These are phyloP conservation scores for Dermochelys coriacea DNA, from an alignment of 2,797 vertebrate species.

Conservation along the genomic window DNA sequence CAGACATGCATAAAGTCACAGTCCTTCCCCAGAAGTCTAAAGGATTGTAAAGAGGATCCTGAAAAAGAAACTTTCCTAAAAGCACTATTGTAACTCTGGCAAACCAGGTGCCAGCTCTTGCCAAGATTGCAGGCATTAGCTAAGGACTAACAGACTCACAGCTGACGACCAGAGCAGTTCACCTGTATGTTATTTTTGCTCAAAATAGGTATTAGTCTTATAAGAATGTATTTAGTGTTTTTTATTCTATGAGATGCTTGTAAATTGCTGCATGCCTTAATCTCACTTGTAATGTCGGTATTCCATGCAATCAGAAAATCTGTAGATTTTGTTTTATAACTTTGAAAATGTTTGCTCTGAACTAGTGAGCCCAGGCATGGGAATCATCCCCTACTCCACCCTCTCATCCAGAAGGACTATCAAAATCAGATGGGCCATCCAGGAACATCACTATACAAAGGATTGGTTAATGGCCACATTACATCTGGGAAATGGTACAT, in stretches of 20 bases:
- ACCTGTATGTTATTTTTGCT: neutral
- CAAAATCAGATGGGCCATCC: neutral
- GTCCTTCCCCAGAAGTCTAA: slow-evolving; percentile 36
- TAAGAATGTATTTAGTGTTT: neutral
- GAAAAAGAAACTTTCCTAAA: neutral
- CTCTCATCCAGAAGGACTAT: neutral
- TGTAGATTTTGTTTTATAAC: neutral
- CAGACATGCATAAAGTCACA: slow-evolving; percentile 1
- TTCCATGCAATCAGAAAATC: neutral
- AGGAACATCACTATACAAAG: neutral
- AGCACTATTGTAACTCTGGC: neutral
- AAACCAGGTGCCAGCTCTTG: neutral
- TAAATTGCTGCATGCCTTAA: neutral
- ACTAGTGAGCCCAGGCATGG: neutral
- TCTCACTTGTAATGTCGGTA: neutral
- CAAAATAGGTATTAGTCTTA: neutral
- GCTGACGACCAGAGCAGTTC: neutral
- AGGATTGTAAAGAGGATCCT: neutral
- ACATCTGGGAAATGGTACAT: no score
- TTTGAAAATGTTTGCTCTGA: neutral
- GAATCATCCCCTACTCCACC: neutral
- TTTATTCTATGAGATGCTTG: neutral
- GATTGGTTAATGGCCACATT: no score
- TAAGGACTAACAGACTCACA: neutral
- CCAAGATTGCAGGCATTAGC: neutral